These are phyloP conservation scores for Liposcelis brunnea DNA, from an alignment of 2,888 invertebrate genomes.

Conservation along the genomic window DNA sequence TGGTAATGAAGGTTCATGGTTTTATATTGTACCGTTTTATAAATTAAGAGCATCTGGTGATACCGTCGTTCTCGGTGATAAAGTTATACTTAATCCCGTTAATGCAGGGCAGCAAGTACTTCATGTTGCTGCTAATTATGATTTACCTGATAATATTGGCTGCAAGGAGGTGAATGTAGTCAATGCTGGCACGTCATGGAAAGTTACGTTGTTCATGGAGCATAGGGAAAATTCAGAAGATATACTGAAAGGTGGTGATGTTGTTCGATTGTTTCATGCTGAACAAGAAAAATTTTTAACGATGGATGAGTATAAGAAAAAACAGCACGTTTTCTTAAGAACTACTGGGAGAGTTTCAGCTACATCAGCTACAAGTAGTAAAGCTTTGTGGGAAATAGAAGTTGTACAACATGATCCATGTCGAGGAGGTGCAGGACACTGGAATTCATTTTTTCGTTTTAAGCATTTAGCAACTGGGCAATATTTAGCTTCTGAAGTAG, in stretches of 20 bases:
- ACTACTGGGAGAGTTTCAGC: conserved; percentile 93
- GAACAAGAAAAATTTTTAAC: conserved; percentile 94
- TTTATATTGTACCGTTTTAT: conserved; percentile 95
- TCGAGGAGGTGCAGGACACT: conserved; percentile 93
- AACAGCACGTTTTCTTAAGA: conserved; percentile 84
- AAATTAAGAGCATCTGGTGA: conserved; percentile 89
- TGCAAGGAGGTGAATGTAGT: conserved; percentile 93
- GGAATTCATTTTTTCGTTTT: conserved; percentile 95
- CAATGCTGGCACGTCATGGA: conserved; percentile 91
- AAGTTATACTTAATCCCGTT: conserved; percentile 89
- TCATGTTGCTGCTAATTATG: conserved; percentile 77
- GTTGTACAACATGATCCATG: conserved; percentile 96
- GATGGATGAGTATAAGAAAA: conserved; percentile 89
- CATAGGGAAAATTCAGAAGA: conserved; percentile 96
- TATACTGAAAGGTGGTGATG: conserved; percentile 87
- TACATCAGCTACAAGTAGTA: conserved; percentile 95
- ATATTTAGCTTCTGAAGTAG: conserved; percentile 89
- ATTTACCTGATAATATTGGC: conserved; percentile 81
- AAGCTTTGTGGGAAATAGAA: conserved; percentile 97
- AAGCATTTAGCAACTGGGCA: conserved; percentile 97
- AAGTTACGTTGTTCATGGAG: conserved; percentile 91
- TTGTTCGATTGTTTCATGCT: conserved; percentile 59
- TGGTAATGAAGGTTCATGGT: conserved; percentile 99
- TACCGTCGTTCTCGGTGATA: conserved; percentile 95
- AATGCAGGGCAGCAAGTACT: conserved; percentile 85